Conservation (phyloP, 1,140 invertebrate species). For the Mycetomoellerius zeteki region DNA sequence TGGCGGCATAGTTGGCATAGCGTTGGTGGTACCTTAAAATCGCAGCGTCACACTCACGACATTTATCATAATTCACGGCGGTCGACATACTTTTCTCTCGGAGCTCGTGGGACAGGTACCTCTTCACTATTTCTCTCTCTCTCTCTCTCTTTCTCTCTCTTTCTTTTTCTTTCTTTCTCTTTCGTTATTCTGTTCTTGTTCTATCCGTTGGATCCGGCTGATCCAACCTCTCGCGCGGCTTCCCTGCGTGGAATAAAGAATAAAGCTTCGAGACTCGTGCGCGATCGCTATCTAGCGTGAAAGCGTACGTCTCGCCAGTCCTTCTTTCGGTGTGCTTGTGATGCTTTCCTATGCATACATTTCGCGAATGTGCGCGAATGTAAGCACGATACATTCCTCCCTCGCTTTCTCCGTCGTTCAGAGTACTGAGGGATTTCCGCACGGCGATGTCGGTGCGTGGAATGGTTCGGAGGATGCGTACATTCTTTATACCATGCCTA, state of each 20-base stretch:
- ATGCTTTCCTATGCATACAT: constrained; percentile 52
- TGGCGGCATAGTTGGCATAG: background rate
- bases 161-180: background rate
- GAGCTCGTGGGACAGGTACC: constrained; percentile 59
- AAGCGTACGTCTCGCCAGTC: constrained; percentile 65
- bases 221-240: constrained; percentile 68
- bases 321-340: background rate
- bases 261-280: constrained; percentile 70
- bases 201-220: constrained; percentile 54
- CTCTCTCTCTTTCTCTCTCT: constrained; percentile 20
- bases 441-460: constrained; percentile 46
- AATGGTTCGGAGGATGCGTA: constrained; percentile 52
- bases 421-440: constrained; percentile 51
- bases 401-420: constrained; percentile 34
- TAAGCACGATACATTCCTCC: constrained; percentile 19
- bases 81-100: constrained; percentile 71
- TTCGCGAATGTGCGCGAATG: constrained; percentile 19
- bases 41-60: constrained; percentile 74
- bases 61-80: constrained; percentile 82
- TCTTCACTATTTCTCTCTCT: constrained; percentile 44
- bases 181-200: constrained; percentile 34
- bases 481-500: constrained; percentile 68
- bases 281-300: constrained; percentile 75
- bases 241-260: constrained; percentile 74
- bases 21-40: constrained; percentile 57